Conservation (phyloP, 2,113 vertebrate species). For the Aphyosemion australe region DNA sequence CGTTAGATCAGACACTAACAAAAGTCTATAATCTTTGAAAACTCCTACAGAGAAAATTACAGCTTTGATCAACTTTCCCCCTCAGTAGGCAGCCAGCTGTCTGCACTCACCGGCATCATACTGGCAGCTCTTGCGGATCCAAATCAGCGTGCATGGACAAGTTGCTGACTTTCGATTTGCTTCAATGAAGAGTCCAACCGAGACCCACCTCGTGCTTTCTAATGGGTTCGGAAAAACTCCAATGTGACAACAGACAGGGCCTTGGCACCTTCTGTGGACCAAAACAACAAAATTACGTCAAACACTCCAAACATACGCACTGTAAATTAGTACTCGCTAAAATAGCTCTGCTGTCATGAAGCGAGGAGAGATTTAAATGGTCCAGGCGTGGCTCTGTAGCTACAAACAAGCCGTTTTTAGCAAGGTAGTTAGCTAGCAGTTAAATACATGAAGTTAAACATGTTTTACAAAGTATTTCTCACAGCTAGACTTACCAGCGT, state of each 20-base stretch:
- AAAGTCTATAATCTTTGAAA: no score
- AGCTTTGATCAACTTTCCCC: no score
- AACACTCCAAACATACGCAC: not conserved
- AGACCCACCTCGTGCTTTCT: slow-evolving; percentile 41
- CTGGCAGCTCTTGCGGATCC: slow-evolving; percentile 55
- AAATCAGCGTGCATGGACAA: slow-evolving; percentile 49
- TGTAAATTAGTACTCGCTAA: not conserved
- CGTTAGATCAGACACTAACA: no score
- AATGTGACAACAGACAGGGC: slow-evolving; percentile 62
- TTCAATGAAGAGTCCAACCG: slow-evolving; percentile 2
- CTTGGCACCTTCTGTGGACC: slow-evolving; percentile 47
- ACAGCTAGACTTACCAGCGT: slow-evolving; percentile 58
- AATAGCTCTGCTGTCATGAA: not conserved
- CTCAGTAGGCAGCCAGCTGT: no score
- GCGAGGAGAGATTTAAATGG: slow-evolving; percentile 43
- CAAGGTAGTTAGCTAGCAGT: slow-evolving; percentile 19
- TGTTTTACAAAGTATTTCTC: not conserved
- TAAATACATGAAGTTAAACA: not conserved
- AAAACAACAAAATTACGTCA: not conserved
- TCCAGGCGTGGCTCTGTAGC: slow-evolving; percentile 66
- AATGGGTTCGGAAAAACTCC: slow-evolving; percentile 33
- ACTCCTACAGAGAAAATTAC: no score
- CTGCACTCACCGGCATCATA: slow-evolving; percentile 74
- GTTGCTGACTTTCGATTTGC: not conserved
- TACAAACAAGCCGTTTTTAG: slow-evolving; percentile 59